Base-by-base conservation (phyloP, 2,888 invertebrate genomes). In the Callyntrura sp. region DNA sequence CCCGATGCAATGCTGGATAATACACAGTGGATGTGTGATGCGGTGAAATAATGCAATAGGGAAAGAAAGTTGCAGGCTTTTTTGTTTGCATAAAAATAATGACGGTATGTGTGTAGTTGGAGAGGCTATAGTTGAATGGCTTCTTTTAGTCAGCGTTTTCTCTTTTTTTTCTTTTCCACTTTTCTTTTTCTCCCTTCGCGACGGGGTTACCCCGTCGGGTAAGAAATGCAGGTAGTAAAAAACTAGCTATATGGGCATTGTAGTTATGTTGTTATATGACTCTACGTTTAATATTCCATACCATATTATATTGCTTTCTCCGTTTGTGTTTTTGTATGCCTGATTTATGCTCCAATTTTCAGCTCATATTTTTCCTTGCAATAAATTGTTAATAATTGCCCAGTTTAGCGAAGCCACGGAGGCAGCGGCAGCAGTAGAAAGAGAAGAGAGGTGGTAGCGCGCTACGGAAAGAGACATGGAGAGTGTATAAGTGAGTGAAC, bases 371-470 rank as follows among this genome's bases (percentile, higher is more conserved):
- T 86, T 78, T 70, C 68, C 43, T 57, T n/a, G 86, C 57, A 86
- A 86, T 86, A 86, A 86, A 86, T 86, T 86, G 86, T 86, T 86
- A 86, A 86, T 86, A 86, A 86, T 86, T 86, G 86, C 86, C 76
- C 73, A 78, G 85, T 73, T 78, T 86, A 86, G 79, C 51, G n/a
- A n/a, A 17, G 73, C 1, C 1, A 17, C 43, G 35, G 48, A 11
- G 12, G 73, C 35, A 73, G 73, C 5, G 20, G 73, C 45, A 45
- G 14, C 6, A 5, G 76, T 11, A 48, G 25, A 8, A 79, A 79
- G 17, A 57, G 79, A 35, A 48, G 20, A 76, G 57, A 55, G 57
- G 20, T 17, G 35, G 35, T 35, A 35, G 35, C 35, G 35, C 35
- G 35, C 2, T 35, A 35, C 35, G 35, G n/a, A 23, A 17, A 20